These are phyloP conservation scores for Pagetopsis macropterus DNA, from an alignment of 2,797 vertebrate genomes.

Conservation along the genomic window DNA sequence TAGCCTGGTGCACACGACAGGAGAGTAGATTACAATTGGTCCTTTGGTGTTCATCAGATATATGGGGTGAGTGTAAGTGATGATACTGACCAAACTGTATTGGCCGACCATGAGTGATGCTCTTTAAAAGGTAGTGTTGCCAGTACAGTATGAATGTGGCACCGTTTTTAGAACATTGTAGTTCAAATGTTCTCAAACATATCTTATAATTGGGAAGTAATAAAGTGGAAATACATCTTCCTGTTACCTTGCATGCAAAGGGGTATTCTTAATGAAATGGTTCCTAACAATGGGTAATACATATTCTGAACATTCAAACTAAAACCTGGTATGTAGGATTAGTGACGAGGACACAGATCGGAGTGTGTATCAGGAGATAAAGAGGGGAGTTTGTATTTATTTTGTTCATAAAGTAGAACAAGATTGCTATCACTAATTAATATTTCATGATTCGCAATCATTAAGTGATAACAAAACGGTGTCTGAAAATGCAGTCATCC, in stretches of 20 bases:
- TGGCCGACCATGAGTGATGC: neutral
- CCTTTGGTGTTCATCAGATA: neutral
- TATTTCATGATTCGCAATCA: neutral
- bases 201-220: neutral
- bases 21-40: conserved; percentile 6
- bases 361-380: neutral
- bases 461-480: neutral
- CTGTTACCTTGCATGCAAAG: neutral
- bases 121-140: neutral
- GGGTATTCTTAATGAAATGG: neutral
- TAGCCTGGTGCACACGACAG: neutral
- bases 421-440: neutral
- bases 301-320: neutral
- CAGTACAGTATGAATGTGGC: neutral
- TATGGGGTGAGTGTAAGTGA: conserved; percentile 8
- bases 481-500: neutral
- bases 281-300: neutral
- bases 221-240: neutral
- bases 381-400: neutral
- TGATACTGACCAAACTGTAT: neutral
- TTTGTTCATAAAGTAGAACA: neutral
- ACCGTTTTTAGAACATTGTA: neutral
- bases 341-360: neutral
- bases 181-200: neutral
- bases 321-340: neutral